A percentile compares a stretch with the other conserved stretches of the same genome.
phyloP scores from a whole-genome alignment of 2,797 vertebrate genomes.

The Cyprinodon diabolis region DNA sequence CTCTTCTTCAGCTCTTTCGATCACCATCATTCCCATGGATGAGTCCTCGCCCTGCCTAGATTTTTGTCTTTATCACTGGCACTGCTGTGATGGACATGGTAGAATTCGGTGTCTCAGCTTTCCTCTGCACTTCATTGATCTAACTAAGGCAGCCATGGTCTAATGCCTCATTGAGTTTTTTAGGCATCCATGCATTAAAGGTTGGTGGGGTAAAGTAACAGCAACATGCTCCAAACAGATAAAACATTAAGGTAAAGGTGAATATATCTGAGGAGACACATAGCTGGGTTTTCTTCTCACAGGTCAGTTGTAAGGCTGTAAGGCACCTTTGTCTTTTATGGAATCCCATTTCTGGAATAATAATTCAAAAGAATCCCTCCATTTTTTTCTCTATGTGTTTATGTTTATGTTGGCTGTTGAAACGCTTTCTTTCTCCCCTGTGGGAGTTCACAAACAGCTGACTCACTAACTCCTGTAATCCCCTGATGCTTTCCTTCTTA shows the following conservation, averaged over 20 bases:
- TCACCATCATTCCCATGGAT: slow-evolving; percentile 28
- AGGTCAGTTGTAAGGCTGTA: not conserved
- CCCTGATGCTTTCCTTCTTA: slow-evolving; percentile 50
- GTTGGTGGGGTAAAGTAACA: slow-evolving; percentile 8
- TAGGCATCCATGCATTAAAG: slow-evolving; percentile 8
- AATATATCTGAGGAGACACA: slow-evolving; percentile 8
- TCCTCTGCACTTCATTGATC: slow-evolving; percentile 30
- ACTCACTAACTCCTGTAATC: slow-evolving; percentile 48
- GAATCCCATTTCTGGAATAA: not conserved
- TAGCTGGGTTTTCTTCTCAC: slow-evolving; percentile 1
- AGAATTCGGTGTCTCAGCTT: slow-evolving; percentile 3
- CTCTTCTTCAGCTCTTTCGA: slow-evolving; percentile 26
- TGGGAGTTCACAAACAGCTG: slow-evolving; percentile 65
- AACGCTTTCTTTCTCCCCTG: slow-evolving; percentile 48
- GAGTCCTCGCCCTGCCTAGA: slow-evolving; percentile 3
- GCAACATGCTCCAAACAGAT: slow-evolving; percentile 9
- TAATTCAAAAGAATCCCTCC: too few relatives aligned
- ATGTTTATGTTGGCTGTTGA: slow-evolving; percentile 31
- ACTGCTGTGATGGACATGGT: slow-evolving; percentile 6
- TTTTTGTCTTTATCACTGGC: slow-evolving; percentile 7
- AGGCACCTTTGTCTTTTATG: not conserved
- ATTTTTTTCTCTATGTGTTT: too few relatives aligned
- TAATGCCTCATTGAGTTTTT: slow-evolving; percentile 24
- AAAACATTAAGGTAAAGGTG: not conserved
- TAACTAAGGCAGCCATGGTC: slow-evolving; percentile 23